Percentiles rank a stretch among this genome's conserved stretches.
phyloP scores from a whole-genome alignment of 1,140 invertebrate species.

The Ceratina australensis region DNA sequence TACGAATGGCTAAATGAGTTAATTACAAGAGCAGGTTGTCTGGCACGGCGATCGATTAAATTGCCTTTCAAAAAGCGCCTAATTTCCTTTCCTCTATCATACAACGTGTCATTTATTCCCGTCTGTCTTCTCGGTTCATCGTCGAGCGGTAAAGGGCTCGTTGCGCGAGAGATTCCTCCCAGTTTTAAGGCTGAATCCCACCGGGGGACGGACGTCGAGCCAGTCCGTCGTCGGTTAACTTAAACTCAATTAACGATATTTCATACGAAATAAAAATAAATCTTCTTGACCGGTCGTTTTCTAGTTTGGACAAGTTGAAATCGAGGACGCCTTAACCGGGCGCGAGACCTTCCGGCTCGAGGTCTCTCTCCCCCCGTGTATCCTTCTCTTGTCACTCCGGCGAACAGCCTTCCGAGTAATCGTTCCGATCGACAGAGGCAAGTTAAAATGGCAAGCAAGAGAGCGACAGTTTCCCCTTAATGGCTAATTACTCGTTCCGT shows the following conservation, averaged over 20 bases:
- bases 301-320: no score
- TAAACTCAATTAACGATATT: no score
- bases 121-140: not conserved
- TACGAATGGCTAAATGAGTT: constrained; percentile 71
- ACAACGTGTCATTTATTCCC: constrained; percentile 28
- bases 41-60: constrained; percentile 66
- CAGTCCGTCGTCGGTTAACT: no score
- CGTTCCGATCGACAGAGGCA: constrained; percentile 55
- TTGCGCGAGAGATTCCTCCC: constrained; percentile 60
- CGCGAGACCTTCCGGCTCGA: constrained; percentile 33
- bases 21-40: constrained; percentile 74
- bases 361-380: constrained; percentile 25
- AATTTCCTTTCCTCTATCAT: not conserved
- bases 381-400: constrained; percentile 27
- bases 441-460: constrained; percentile 71
- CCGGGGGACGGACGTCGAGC: constrained; percentile 41
- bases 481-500: constrained; percentile 68
- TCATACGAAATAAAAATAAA: no score
- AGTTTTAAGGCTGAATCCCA: constrained; percentile 58
- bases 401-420: constrained; percentile 54
- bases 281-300: no score
- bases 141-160: constrained; percentile 27
- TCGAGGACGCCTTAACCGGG: not conserved
- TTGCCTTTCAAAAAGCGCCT: constrained; percentile 48
- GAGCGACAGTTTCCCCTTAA: constrained; percentile 65